These are phyloP conservation scores for Linnaemya vulpina DNA, from an alignment of 2,888 invertebrate species.

Conservation along the genomic window DNA sequence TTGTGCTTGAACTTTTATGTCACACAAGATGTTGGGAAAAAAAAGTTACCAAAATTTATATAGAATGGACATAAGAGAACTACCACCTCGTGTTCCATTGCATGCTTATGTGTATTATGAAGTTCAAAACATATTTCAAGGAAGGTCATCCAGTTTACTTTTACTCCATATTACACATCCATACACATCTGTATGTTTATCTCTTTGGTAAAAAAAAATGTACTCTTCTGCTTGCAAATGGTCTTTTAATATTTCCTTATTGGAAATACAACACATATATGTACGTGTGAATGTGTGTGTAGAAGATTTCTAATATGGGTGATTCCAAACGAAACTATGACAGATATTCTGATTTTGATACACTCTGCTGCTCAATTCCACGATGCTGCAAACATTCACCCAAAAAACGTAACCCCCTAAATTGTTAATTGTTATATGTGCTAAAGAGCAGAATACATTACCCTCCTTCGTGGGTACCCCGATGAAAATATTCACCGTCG, in stretches of 20 bases:
- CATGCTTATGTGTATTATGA: conserved; percentile 65
- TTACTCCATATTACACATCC: conserved; percentile 73
- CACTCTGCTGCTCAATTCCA: too few species aligned
- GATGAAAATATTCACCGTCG: too few species aligned
- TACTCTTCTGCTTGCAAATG: conserved; percentile 35
- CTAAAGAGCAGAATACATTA: too few species aligned
- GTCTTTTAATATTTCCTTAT: conserved; percentile 57
- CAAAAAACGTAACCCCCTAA: too few species aligned
- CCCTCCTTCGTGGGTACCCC: too few species aligned
- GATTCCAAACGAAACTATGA: neutral
- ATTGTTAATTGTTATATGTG: too few species aligned
- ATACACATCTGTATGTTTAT: neutral
- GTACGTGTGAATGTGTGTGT: too few species aligned
- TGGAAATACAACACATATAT: conserved; percentile 32
- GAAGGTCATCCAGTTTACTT: conserved; percentile 82
- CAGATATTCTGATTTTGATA: too few species aligned
- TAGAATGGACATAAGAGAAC: conserved; percentile 52
- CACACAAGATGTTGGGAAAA: conserved; percentile 52
- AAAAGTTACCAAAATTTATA: conserved; percentile 45
- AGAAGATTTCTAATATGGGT: conserved; percentile 1
- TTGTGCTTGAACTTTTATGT: conserved; percentile 60
- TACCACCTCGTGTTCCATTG: conserved; percentile 43
- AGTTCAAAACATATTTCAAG: conserved; percentile 74
- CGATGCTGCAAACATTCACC: too few species aligned
- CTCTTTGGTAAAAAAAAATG: conserved; percentile 22